Conservation (phyloP, 1,140 invertebrate genomes). For the Drosophila sturtevanti region DNA sequence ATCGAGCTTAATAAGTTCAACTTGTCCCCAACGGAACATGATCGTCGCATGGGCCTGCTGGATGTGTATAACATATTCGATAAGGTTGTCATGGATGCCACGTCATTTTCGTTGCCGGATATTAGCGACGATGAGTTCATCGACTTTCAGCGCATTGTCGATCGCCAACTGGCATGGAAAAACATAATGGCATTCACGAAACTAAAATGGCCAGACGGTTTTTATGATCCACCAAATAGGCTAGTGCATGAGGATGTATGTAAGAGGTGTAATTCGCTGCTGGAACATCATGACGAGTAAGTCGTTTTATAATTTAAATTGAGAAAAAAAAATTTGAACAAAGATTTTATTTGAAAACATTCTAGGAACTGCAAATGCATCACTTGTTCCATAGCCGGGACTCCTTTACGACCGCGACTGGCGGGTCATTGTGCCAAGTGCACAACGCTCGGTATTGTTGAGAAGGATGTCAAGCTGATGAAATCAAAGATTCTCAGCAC, state of each 20-base stretch:
- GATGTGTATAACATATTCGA: conserved; percentile 81
- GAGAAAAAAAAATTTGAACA: neutral
- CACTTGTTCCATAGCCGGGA: conserved; percentile 80
- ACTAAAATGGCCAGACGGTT: conserved; percentile 76
- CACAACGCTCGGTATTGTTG: conserved; percentile 74
- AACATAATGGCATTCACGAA: conserved; percentile 81
- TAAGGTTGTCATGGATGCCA: conserved; percentile 77
- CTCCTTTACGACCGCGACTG: conserved; percentile 64
- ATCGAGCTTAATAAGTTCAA: conserved; percentile 78
- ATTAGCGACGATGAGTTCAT: conserved; percentile 76
- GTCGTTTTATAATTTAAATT: conserved; percentile 7
- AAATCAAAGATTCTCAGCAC: conserved; percentile 80
- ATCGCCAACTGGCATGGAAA: conserved; percentile 79
- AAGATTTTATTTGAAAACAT: neutral
- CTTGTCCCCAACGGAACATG: conserved; percentile 73
- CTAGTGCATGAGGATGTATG: conserved; percentile 74
- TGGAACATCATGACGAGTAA: conserved; percentile 78
- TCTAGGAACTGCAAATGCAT: conserved; percentile 79
- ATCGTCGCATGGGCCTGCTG: conserved; percentile 69
- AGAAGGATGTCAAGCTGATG: conserved; percentile 77
- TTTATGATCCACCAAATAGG: conserved; percentile 77
- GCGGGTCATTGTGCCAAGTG: conserved; percentile 74
- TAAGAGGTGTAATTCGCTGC: conserved; percentile 73
- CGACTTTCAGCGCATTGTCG: conserved; percentile 75
- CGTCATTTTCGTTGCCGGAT: conserved; percentile 73